Evolutionary conservation across 2,113 vertebrate species (phyloP), one percentile per base, ranked within the genome.

Genomic region (Hemiprocne comata): DNA sequence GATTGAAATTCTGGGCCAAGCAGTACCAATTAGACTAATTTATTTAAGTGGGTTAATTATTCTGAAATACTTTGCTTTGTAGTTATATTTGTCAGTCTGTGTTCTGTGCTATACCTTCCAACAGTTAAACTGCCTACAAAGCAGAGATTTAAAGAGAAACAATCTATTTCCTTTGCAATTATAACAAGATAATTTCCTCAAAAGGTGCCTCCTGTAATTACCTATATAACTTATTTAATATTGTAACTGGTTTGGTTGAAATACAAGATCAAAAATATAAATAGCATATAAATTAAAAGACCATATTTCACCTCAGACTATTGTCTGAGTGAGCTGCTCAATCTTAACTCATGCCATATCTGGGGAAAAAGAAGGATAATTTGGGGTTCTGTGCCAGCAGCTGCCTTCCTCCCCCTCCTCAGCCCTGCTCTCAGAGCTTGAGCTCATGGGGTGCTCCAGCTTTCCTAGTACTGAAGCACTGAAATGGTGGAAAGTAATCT

Each of bases 11-110:
- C 70, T 87, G 66, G 38, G 76, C 75, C 82, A 29, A 84, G 54
- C 70, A 87, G 34, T 70, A 67, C 65, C 50, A 95, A 54, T 87
- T 87, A 89, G n/a, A 38, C 53, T 81, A 92, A 94, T 89, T 94
- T 92, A 83, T 72, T 94, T 87, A 58, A 86, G 71, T 81, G 28
- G 25, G 46, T 85, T 91, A 90, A 75, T 85, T 80, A 33, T 89
- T 70, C 69, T 70, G 38, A 80, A 89, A 71, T 83, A 64, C 55
- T 93, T 94, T 61, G 29, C 67, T 94, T 88, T 87, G 79, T 44
- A 92, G 34, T 75, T 69, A 25, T 62, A 34, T 85, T 90, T 80
- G 78, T 74, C 69, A 60, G 17, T 74, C 31, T 80, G 40, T 76
- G 62, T 81, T 93, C 50, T 62, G 44, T 33, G 15, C 55, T 84